Conservation (phyloP, 2,113 vertebrate genomes). For the Mastomys coucha region DNA sequence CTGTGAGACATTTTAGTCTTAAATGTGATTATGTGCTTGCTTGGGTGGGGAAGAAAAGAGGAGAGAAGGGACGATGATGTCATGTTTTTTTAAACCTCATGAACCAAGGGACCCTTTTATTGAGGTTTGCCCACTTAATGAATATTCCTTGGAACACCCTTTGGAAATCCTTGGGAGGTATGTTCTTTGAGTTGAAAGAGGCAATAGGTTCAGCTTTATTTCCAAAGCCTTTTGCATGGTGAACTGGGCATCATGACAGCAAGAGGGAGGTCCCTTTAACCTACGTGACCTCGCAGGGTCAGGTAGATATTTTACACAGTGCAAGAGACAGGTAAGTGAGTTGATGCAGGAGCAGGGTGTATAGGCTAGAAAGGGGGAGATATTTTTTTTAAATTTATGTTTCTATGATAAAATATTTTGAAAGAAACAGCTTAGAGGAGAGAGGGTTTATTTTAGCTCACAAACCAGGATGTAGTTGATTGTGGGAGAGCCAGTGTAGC, state of each 20-base stretch:
- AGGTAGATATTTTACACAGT: neutral
- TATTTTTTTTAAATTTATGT: neutral
- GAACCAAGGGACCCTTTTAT: neutral
- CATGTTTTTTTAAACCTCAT: neutral
- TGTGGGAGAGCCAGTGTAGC: neutral
- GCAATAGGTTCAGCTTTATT: neutral
- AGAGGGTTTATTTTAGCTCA: neutral
- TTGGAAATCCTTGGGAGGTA: neutral
- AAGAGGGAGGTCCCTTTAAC: neutral
- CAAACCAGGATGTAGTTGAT: neutral
- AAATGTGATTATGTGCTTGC: neutral
- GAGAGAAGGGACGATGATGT: neutral
- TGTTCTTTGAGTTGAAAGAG: neutral
- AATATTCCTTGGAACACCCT: neutral
- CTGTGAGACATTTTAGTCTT: neutral
- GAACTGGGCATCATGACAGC: neutral
- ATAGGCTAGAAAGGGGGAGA: neutral
- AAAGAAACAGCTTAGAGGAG: neutral
- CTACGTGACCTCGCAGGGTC: neutral
- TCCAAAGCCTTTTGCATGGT: neutral
- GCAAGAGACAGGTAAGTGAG: neutral
- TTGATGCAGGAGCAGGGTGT: neutral
- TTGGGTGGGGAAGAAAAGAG: neutral
- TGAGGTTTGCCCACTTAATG: neutral
- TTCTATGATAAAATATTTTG: neutral